phyloP scores from a whole-genome alignment of 2,888 invertebrate species.

The Syritta pipiens region DNA sequence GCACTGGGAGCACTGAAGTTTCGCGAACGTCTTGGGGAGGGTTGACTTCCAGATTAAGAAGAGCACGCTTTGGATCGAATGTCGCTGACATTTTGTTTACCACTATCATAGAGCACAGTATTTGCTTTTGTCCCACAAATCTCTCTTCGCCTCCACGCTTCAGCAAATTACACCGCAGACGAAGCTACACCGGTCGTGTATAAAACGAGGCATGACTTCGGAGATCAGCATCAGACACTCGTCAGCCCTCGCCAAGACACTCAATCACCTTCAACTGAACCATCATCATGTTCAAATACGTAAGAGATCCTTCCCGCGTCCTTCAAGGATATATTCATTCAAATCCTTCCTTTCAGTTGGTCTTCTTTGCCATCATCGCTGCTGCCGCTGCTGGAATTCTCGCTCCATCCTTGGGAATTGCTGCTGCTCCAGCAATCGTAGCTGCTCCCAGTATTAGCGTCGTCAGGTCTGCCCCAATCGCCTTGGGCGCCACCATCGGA shows the following conservation, averaged over 20 bases:
- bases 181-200: no score
- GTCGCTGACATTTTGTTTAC: no score
- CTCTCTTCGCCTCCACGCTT: no score
- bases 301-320: no score
- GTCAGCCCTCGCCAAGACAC: slow-evolving; percentile 13
- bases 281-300: slow-evolving; percentile 42
- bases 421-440: neutral
- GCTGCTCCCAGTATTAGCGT: slow-evolving; percentile 7
- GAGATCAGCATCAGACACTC: slow-evolving; percentile 20
- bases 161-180: no score
- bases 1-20: no score
- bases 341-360: neutral
- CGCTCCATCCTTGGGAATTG: neutral
- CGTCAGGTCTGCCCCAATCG: slow-evolving; percentile 19
- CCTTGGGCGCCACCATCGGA: slow-evolving; percentile 12
- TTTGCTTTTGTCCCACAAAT: no score
- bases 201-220: slow-evolving; percentile 9
- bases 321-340: no score
- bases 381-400: slow-evolving; percentile 20
- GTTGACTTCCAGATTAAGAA: no score
- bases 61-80: no score
- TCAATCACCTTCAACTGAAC: neutral
- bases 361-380: slow-evolving; percentile 7
- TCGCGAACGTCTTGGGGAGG: no score
- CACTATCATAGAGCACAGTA: no score